Conservation (phyloP, 2,113 vertebrate genomes). For the mouse (Mus musculus) region GRCm39 chr12:31467501-31468000, state of each 20-base stretch:
- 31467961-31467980: neutral
- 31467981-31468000: neutral
- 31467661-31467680: too few species aligned
- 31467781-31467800: constrained; percentile 70
- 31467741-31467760: constrained; percentile 37
- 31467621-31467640: neutral
- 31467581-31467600: neutral
- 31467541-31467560: neutral
- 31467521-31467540: neutral
- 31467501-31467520: neutral
- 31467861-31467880: constrained; percentile 42
- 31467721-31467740: neutral
- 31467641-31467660: neutral
- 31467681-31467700: too few species aligned
- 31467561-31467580: neutral
- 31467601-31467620: neutral
- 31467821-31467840: constrained; percentile 66
- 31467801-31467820: constrained; percentile 52
- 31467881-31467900: constrained; percentile 45
- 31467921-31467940: constrained; percentile 56
- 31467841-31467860: constrained; percentile 72
- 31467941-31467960: neutral
- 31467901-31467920: constrained; percentile 61
- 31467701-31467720: neutral
- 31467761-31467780: neutral